Evolutionary conservation across 1,140 invertebrate genomes (phyloP).

Genomic region (Neodiprion fabricii): DNA sequence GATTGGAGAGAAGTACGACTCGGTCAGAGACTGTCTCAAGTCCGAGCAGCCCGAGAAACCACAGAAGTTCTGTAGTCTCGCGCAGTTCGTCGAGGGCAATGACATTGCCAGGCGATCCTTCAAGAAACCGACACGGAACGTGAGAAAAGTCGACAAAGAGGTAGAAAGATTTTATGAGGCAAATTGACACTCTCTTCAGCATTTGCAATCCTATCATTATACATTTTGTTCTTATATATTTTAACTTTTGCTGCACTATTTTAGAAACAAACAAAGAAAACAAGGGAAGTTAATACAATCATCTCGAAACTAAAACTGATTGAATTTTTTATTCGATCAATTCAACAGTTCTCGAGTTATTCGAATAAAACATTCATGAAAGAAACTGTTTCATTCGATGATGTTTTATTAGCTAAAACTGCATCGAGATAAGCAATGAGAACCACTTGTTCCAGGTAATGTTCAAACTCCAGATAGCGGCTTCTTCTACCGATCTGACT

Average conservation of each 20-base stretch:
- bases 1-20: constrained; percentile 60
- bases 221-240: too few species aligned
- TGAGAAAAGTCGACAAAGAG: constrained; percentile 28
- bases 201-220: too few species aligned
- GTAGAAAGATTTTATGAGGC: constrained; percentile 17
- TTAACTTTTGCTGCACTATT: too few species aligned
- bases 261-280: too few species aligned
- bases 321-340: not conserved
- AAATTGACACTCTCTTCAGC: not conserved
- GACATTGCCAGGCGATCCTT: constrained; percentile 81
- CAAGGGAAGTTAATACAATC: too few species aligned
- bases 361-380: too few species aligned
- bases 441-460: not conserved
- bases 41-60: constrained; percentile 56
- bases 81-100: constrained; percentile 79
- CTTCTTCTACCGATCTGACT: not conserved
- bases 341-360: too few species aligned
- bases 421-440: too few species aligned
- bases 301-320: not conserved
- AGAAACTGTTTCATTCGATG: too few species aligned
- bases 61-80: constrained; percentile 74
- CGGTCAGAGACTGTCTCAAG: constrained; percentile 52
- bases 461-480: constrained; percentile 9
- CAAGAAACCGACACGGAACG: constrained; percentile 55
- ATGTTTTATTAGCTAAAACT: too few species aligned